Evolutionary conservation across 2,888 invertebrate species (phyloP), one percentile per base, ranked within the genome.

Genomic region (Miltochrista miniata): DNA sequence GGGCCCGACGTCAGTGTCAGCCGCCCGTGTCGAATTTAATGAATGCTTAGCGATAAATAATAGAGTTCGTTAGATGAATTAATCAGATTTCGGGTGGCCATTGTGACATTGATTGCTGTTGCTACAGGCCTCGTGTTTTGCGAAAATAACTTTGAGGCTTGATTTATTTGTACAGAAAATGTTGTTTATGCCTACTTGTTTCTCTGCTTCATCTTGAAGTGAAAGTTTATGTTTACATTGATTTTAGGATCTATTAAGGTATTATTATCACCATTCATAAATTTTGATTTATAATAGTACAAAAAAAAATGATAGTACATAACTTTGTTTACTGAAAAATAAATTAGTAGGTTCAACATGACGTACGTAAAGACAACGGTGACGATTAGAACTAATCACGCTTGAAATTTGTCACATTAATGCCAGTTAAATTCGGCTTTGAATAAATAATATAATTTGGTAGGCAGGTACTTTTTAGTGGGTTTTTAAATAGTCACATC

Each of bases 1-100:
- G 45, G 47, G 42, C 37, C 56, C 43, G 46, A 54, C 58, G 59
- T 59, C 59, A 61, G 40, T 56, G 63, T 64, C 70, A 67, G 48
- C 61, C 60, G 64, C 59, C 70, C 73, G 73, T 71, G 71, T 72
- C 74, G 72, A 74, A 70, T 80, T 78, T 78, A 83, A 83, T 81
- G 79, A 81, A 81, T 76, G 74, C 70, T 74, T 76, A 69, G 66
- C 76, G 69, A 74, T 79, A 79, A 81, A 82, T 82, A 81, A 83
- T 83, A 74, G 81, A 74, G 69, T 80, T 79, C 76, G 80, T 83
- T 82, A 81, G 75, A 70, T 73, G 74, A 75, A 78, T 68, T 68
- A 79, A 81, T 76, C 79, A 76, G 74, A 73, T 77, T 74, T 77
- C 65, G 64, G 70, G 66, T 56, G 64, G 61, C 64, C 64, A 79